phyloP scores from a whole-genome alignment of 2,113 vertebrate species.

The Falcunculus frontatus region DNA sequence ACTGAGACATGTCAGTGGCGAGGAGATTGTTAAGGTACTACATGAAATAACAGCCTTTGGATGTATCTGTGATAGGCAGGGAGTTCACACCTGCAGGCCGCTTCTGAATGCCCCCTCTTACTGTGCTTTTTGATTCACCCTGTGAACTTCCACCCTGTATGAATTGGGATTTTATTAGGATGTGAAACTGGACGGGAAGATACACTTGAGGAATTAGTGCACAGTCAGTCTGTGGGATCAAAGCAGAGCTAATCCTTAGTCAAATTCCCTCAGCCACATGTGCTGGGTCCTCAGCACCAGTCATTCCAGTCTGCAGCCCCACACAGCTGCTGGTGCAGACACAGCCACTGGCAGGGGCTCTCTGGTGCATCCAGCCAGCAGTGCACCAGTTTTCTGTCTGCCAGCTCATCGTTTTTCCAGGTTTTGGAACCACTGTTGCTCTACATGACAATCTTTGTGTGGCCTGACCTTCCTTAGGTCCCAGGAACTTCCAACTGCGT shows the following conservation, averaged over 20 bases:
- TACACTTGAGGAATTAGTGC: background rate
- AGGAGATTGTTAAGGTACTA: constrained; percentile 93
- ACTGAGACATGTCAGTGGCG: constrained; percentile 89
- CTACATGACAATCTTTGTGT: rapidly evolving
- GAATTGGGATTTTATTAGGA: background rate
- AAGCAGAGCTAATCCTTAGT: background rate
- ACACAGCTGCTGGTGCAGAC: background rate
- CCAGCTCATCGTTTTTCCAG: background rate
- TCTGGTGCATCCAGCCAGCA: background rate
- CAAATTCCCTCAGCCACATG: background rate
- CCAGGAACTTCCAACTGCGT: background rate
- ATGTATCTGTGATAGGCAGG: background rate
- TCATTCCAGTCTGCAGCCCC: background rate
- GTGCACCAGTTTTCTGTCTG: background rate
- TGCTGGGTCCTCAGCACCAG: background rate
- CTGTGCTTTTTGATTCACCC: background rate
- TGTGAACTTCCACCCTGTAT: background rate
- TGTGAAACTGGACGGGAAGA: background rate
- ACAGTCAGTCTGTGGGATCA: background rate
- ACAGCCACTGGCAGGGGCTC: background rate
- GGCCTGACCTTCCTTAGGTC: background rate
- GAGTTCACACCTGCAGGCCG: background rate
- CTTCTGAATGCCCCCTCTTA: background rate
- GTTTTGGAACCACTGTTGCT: background rate
- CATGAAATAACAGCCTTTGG: background rate